Percentiles rank a stretch among this genome's conserved stretches.
phyloP scores from a whole-genome alignment of 2,797 vertebrate species.

The Oreortyx pictus region DNA sequence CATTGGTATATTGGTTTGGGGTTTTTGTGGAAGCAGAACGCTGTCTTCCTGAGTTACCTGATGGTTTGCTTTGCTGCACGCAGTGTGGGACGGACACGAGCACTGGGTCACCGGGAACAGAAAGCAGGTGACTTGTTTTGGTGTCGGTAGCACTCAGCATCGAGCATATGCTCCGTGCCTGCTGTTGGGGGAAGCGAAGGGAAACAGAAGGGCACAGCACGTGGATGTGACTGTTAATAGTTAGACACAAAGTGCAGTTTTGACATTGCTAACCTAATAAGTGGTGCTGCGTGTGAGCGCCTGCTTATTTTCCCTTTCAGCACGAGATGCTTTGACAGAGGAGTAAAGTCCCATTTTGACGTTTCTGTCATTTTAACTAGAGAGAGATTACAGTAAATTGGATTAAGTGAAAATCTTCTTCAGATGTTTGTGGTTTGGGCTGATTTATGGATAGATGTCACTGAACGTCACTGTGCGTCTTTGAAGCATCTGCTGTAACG shows the following conservation, averaged over 20 bases:
- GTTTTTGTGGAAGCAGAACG: background rate
- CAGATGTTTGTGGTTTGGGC: conserved; percentile 75
- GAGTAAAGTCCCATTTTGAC: conserved; percentile 74
- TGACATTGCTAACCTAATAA: conserved; percentile 75
- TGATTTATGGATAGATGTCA: conserved; percentile 77
- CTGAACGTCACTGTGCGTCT: conserved; percentile 69
- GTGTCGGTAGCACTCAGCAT: background rate
- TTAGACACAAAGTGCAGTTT: conserved; percentile 70
- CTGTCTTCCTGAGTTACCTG: background rate
- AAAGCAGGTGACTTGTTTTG: background rate
- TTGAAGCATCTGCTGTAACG: conserved; percentile 50
- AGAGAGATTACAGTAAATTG: conserved; percentile 75
- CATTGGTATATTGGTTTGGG: background rate
- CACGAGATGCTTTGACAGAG: conserved; percentile 64
- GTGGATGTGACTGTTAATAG: conserved; percentile 66
- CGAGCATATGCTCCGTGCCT: conserved; percentile 27
- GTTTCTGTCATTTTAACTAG: conserved; percentile 75
- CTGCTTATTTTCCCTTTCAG: conserved; percentile 71
- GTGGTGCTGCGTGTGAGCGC: conserved; percentile 28
- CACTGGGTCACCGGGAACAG: rapidly evolving
- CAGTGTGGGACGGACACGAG: background rate
- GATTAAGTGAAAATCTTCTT: conserved; percentile 77
- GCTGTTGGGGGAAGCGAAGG: conserved; percentile 49
- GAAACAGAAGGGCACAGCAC: conserved; percentile 66
- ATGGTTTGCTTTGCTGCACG: too few relatives aligned